Evolutionary conservation across 2,113 vertebrate species (phyloP).

Genomic region (Burhinus oedicnemus): DNA sequence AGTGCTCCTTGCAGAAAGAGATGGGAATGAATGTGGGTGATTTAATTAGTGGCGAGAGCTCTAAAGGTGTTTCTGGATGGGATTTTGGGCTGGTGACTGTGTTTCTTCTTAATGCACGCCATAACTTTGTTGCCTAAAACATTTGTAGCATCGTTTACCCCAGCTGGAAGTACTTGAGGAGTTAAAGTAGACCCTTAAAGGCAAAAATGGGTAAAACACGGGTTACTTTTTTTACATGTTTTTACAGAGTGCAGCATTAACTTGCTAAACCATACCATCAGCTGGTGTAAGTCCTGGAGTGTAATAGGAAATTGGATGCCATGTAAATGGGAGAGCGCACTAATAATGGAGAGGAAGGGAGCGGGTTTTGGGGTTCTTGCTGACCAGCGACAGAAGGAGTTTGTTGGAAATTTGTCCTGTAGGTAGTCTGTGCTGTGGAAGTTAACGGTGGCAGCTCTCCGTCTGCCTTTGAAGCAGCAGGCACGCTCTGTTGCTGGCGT

Average conservation of each 20-base stretch:
- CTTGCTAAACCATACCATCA: neutral
- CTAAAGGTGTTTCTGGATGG: neutral
- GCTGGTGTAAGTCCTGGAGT: neutral
- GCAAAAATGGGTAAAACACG: neutral
- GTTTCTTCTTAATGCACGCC: neutral
- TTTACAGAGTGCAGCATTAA: neutral
- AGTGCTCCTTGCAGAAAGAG: neutral
- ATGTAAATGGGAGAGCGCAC: neutral
- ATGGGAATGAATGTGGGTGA: neutral
- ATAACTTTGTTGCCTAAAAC: neutral
- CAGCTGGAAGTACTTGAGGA: neutral
- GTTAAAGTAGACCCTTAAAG: neutral
- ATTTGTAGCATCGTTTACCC: neutral
- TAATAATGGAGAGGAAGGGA: neutral
- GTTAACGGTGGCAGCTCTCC: neutral
- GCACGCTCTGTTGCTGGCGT: neutral
- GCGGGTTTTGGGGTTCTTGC: neutral
- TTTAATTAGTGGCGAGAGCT: neutral
- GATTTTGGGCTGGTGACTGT: neutral
- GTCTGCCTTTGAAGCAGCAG: neutral
- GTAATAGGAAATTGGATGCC: neutral
- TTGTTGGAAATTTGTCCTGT: neutral
- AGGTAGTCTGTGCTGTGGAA: neutral
- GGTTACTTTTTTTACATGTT: neutral
- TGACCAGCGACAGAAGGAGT: rapidly evolving